A percentile compares a stretch with the other conserved stretches of the same genome.
phyloP scores from a whole-genome alignment of 2,113 vertebrate species.

The Eulemur rufifrons region DNA sequence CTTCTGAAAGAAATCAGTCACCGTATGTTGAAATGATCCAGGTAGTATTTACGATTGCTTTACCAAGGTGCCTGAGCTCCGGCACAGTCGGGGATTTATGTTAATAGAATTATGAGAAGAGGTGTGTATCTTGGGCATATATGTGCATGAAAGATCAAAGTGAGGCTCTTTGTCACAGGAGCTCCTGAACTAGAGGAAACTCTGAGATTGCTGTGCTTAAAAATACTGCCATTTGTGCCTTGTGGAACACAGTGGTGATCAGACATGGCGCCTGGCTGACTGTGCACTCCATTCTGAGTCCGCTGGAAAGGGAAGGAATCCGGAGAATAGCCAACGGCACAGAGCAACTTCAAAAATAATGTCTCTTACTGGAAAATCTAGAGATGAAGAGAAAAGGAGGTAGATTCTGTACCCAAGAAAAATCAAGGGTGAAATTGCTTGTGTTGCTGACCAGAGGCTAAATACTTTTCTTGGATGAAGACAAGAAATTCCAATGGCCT shows the following conservation, averaged over 20 bases:
- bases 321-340: background rate
- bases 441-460: background rate
- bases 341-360: conserved; percentile 23
- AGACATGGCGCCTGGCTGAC: background rate
- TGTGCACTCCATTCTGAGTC: background rate
- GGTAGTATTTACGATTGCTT: background rate
- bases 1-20: background rate
- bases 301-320: background rate
- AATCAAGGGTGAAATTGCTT: conserved; percentile 30
- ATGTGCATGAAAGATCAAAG: background rate
- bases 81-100: background rate
- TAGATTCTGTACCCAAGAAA: conserved; percentile 16
- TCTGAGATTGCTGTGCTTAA: background rate
- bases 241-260: background rate
- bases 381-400: background rate
- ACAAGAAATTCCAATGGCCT: background rate
- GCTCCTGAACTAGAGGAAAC: background rate
- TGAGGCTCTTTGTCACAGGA: background rate
- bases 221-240: background rate
- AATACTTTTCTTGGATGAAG: background rate
- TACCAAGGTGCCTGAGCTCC: background rate
- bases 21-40: background rate
- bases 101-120: background rate
- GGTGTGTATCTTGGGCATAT: background rate
- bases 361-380: background rate